Evolutionary conservation across 1,140 invertebrate genomes (phyloP).

Genomic region (Thaumatotibia leucotreta): DNA sequence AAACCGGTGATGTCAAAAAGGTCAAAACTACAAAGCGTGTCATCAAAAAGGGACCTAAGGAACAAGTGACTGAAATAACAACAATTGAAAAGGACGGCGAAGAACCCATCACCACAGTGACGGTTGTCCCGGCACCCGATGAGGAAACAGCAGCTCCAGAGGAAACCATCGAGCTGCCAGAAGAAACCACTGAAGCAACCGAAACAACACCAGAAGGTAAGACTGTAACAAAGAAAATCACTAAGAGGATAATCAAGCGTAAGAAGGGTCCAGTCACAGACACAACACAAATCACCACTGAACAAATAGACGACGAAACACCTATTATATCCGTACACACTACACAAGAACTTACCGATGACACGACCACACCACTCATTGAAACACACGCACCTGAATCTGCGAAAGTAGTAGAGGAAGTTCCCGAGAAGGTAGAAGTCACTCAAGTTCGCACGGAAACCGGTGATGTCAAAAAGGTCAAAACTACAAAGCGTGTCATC

Average conservation of each 20-base stretch:
- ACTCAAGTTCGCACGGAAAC: no score
- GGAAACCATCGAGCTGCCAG: background rate
- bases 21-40: constrained; percentile 54
- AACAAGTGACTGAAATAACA: constrained; percentile 63
- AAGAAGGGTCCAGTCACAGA: background rate
- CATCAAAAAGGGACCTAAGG: constrained; percentile 51
- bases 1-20: constrained; percentile 40
- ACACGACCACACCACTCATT: background rate
- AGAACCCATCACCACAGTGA: constrained; percentile 50
- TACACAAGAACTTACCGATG: background rate
- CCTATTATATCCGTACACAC: background rate
- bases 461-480: no score
- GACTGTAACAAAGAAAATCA: background rate
- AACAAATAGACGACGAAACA: constrained; percentile 5
- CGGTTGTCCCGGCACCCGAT: constrained; percentile 18
- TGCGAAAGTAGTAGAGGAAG: no score
- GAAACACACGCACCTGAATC: constrained; percentile 30
- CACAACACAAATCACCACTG: constrained; percentile 12
- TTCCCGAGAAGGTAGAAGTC: no score
- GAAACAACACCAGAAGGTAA: constrained; percentile 11
- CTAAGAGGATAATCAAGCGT: background rate
- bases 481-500: no score
- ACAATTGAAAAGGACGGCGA: constrained; percentile 66
- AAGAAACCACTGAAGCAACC: constrained; percentile 19
- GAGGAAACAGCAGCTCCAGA: background rate